Base-by-base conservation (phyloP, 1,140 invertebrate species). In the Pogonomyrmex californicus region DNA sequence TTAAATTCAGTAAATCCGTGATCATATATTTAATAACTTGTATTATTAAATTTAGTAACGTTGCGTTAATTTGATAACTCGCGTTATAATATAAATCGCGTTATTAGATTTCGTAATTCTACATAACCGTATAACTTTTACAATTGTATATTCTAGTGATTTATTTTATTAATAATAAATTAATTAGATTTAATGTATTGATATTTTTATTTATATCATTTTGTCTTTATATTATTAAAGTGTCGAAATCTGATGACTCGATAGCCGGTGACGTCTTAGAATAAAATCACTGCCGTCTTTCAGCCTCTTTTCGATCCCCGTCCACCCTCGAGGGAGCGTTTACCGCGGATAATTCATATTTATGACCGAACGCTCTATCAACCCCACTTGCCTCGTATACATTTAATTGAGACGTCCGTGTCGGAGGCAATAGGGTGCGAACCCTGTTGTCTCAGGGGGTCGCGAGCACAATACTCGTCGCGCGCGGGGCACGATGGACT, bases 261-360 rank as follows among this genome's bases (percentile, higher is more conserved):
- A 70, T 70, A 47, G 23, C 44, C 54, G 41, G 14, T 44, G 65
- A 62, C 56, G 83, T 78, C 88, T 89, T 85, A 23, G 70, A 44
- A 56, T 86, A 70, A 68, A 83, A 77, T 83, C 85, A n/a, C 75
- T 38, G 60, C 63, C 54, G 73, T 87, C 60, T 87, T 75, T 88
- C 73, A 49, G 68, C 83, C 82, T 90, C 47, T 68, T 82, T 82
- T 14, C 86, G 86, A 81, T 81, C 58, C 71, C 71, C 77, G 77
- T 81, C 38, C 60, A 79, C 62, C 60, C 94, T 91, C 93, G 88
- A 86, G 94, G 93, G 93, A 95, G 87, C 93, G 91, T 95, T 95
- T 95, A 95, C 94, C 92, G 91, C 92, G 94, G 93, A 95, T 95
- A 95, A 95, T 95, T 95, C 93, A 95, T 95, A 95, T 95, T 95